Evolutionary conservation across 92 coral and sea anemone species (phyloP).

Genomic region (Meandrina meandrites): DNA sequence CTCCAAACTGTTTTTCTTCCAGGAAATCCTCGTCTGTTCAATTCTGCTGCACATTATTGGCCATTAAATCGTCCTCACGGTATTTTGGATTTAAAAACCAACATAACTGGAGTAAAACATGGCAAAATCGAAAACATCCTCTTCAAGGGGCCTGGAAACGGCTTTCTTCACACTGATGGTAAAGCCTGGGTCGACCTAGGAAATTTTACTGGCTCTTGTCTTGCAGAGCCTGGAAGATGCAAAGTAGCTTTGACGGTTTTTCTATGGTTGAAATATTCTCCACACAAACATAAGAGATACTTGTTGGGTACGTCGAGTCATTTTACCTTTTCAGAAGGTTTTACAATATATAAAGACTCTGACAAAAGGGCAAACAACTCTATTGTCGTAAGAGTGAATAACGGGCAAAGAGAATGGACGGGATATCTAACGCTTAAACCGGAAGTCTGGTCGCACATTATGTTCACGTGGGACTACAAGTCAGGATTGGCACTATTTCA

Average conservation of each 20-base stretch:
- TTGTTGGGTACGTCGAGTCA: slow-evolving; percentile 66
- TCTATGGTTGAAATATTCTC: slow-evolving; percentile 70
- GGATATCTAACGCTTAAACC: slow-evolving; percentile 47
- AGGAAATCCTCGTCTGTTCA: slow-evolving; percentile 4
- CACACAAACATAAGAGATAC: slow-evolving; percentile 41
- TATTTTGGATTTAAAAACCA: slow-evolving; percentile 56
- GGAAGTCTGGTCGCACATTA: slow-evolving; percentile 71
- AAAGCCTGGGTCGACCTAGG: slow-evolving; percentile 67
- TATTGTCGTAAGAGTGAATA: slow-evolving; percentile 55
- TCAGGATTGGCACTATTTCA: slow-evolving; percentile 68
- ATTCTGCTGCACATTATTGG: slow-evolving; percentile 62
- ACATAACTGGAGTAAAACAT: slow-evolving; percentile 48
- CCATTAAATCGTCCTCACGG: slow-evolving; percentile 63
- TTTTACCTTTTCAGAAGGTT: slow-evolving; percentile 45
- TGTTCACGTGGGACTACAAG: slow-evolving; percentile 68
- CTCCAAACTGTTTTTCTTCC: not conserved
- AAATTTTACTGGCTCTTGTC: slow-evolving; percentile 53
- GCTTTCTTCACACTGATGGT: slow-evolving; percentile 51
- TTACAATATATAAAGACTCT: slow-evolving; percentile 64
- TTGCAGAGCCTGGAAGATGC: slow-evolving; percentile 70
- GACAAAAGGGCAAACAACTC: slow-evolving; percentile 35
- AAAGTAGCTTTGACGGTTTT: slow-evolving; percentile 60
- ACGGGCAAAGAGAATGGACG: slow-evolving; percentile 55
- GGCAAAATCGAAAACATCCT: slow-evolving; percentile 47
- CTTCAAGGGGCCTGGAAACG: slow-evolving; percentile 59